Evolutionary conservation across 2,888 invertebrate species (phyloP).

Genomic region (Amphipoea oculea): DNA sequence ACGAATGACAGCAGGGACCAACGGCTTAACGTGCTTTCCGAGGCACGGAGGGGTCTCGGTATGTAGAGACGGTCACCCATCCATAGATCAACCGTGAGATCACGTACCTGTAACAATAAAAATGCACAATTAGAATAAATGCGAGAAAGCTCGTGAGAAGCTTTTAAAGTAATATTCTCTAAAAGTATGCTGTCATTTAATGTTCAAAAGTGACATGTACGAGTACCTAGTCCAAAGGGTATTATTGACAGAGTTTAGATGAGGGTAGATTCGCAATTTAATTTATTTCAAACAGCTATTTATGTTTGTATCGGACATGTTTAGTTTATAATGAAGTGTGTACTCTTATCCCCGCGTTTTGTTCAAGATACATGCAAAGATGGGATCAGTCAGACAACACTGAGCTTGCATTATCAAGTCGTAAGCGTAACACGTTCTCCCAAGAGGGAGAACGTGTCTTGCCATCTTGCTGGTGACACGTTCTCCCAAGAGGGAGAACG

Average conservation of each 20-base stretch:
- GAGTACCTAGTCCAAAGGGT: too few relatives aligned
- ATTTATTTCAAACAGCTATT: background rate
- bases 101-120: slow-evolving; percentile 25
- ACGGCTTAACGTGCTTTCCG: too few relatives aligned
- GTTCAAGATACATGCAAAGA: background rate
- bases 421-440: background rate
- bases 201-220: too few relatives aligned
- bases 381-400: background rate
- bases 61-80: too few relatives aligned
- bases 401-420: background rate
- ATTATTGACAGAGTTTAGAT: background rate
- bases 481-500: background rate
- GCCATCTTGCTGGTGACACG: too few relatives aligned
- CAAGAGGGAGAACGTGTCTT: background rate
- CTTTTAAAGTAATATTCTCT: too few relatives aligned
- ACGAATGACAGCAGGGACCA: too few relatives aligned
- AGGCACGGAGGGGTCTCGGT: too few relatives aligned
- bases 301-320: background rate
- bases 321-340: background rate
- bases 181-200: background rate
- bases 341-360: background rate
- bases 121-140: background rate
- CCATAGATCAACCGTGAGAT: too few relatives aligned
- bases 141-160: background rate
- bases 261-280: background rate